These are phyloP conservation scores for Lasioglossum calceatum DNA, from an alignment of 2,888 invertebrate genomes.

Conservation along the genomic window DNA sequence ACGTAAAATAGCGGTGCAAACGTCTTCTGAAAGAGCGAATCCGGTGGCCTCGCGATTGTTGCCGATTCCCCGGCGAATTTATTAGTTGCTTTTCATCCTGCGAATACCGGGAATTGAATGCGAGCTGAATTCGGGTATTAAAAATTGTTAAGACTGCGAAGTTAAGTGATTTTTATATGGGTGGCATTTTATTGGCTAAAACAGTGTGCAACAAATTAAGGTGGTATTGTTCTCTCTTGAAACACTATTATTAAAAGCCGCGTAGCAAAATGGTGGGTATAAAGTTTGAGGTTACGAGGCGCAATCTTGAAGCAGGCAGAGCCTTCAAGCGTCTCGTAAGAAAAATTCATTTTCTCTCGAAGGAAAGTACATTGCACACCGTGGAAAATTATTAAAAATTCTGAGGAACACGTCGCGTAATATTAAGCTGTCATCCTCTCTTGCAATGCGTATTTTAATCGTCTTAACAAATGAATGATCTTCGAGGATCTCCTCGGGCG, in stretches of 20 bases:
- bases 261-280: neutral
- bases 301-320: neutral
- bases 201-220: neutral
- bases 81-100: neutral
- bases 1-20: conserved; percentile 18
- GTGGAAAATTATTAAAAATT: neutral
- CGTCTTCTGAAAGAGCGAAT: conserved; percentile 10
- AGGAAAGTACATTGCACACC: neutral
- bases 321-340: neutral
- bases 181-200: no score
- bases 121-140: no score
- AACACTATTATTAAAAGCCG: neutral
- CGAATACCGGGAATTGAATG: neutral
- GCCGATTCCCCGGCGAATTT: neutral
- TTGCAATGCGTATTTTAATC: neutral
- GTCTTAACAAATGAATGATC: neutral
- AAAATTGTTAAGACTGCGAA: neutral
- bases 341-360: neutral
- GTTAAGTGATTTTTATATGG: no score
- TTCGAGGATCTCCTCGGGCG: no score
- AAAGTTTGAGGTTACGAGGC: neutral
- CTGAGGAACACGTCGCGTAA: neutral
- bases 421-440: no score
- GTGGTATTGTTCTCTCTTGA: no score
- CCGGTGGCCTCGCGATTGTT: neutral